A percentile compares a stretch with the other conserved stretches of the same genome.
These are phyloP conservation scores for Crematogaster levior DNA, from an alignment of 2,888 invertebrate genomes.

Conservation along the genomic window DNA sequence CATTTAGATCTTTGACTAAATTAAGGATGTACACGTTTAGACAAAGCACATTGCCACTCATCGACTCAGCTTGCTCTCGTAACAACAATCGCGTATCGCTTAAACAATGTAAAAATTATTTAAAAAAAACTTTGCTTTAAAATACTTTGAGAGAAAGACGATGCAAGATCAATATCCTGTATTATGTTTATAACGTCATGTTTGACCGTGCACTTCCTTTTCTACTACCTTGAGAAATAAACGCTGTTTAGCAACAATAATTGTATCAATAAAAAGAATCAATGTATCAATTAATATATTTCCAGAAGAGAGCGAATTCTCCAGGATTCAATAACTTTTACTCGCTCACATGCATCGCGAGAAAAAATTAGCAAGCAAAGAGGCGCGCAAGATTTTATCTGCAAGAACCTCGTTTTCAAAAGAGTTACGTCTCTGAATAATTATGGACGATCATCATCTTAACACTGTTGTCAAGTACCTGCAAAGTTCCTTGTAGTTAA, in stretches of 20 bases:
- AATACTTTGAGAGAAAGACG: not conserved
- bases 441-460: constrained; percentile 24
- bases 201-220: not conserved
- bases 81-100: not conserved
- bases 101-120: constrained; percentile 35
- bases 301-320: not conserved
- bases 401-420: constrained; percentile 14
- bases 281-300: not conserved
- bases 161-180: not conserved
- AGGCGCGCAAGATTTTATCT: not conserved
- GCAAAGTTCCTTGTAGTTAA: not conserved
- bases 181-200: not conserved
- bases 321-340: not conserved
- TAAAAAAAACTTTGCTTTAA: constrained; percentile 13
- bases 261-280: constrained; percentile 7
- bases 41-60: constrained; percentile 4
- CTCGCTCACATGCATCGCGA: constrained; percentile 13
- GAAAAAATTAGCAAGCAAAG: constrained; percentile 9
- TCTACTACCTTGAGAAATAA: not conserved
- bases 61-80: not conserved
- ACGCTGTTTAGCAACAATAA: not conserved
- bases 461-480: not conserved
- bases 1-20: constrained; percentile 27
- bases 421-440: not conserved
- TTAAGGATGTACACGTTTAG: constrained; percentile 15